A percentile compares a stretch with the other conserved stretches of the same genome.
Evolutionary conservation across 1,140 invertebrate genomes (phyloP).

Genomic region (Lepeophtheirus salmonis): DNA sequence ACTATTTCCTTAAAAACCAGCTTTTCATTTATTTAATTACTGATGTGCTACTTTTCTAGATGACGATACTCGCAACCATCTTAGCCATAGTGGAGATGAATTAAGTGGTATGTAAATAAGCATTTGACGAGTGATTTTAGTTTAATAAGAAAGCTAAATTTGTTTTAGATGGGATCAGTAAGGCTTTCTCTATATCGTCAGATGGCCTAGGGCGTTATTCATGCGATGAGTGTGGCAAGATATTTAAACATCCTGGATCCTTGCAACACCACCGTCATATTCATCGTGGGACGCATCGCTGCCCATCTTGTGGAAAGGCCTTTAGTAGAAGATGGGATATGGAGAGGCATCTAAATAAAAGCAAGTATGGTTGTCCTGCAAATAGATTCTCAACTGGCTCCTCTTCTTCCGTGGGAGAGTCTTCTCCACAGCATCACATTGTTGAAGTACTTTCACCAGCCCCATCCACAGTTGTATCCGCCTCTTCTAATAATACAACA

Average conservation of each 20-base stretch:
- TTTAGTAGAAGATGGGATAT: constrained; percentile 24
- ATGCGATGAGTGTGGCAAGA: constrained; percentile 24
- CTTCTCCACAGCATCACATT: not conserved
- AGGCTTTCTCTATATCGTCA: constrained; percentile 4
- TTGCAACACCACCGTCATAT: constrained; percentile 24
- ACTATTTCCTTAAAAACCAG: too few species aligned
- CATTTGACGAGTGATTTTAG: too few species aligned
- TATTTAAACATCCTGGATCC: constrained; percentile 24
- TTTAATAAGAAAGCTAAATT: too few species aligned
- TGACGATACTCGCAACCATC: not conserved
- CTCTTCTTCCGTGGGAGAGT: not conserved
- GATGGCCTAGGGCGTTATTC: constrained; percentile 20
- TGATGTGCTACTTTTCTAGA: too few species aligned
- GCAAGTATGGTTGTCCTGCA: constrained; percentile 22
- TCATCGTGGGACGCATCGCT: constrained; percentile 24
- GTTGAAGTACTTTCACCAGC: not conserved
- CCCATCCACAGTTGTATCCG: not conserved
- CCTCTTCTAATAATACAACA: not conserved
- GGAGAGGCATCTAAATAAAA: constrained; percentile 24
- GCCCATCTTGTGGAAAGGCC: constrained; percentile 24
- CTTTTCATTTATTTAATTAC: too few species aligned
- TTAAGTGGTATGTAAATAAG: not conserved
- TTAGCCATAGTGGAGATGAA: not conserved
- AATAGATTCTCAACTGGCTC: constrained; percentile 13
- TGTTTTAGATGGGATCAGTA: not conserved